These are phyloP conservation scores for Plumapathes pennacea DNA, from an alignment of 92 coral and sea anemone genomes.

Conservation along the genomic window DNA sequence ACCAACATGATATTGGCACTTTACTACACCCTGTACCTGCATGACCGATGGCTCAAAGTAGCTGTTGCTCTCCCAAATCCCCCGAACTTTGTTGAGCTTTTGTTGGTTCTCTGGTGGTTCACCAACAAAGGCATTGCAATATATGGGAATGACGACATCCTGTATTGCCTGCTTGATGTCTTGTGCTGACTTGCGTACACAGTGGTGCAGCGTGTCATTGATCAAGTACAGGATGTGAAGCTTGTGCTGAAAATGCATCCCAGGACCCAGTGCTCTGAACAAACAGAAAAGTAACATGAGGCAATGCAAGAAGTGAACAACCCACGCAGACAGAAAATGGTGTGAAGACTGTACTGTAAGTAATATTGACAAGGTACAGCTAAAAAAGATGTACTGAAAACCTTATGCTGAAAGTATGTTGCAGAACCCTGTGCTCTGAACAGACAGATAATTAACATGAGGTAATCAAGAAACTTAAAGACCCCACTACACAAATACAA, in stretches of 20 bases:
- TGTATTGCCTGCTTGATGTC: conserved; percentile 69
- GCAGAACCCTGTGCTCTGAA: no score
- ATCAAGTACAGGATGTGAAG: conserved; percentile 88
- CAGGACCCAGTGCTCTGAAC: conserved; percentile 77
- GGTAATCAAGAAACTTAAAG: no score
- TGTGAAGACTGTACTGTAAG: no score
- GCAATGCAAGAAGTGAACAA: no score
- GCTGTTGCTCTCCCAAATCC: conserved; percentile 90
- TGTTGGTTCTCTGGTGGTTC: conserved; percentile 83
- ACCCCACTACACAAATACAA: no score
- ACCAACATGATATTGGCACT: no score
- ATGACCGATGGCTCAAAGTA: conserved; percentile 69
- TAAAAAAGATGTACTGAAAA: no score
- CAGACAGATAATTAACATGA: no score
- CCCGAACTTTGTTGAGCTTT: conserved; percentile 77
- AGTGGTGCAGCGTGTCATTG: conserved; percentile 86
- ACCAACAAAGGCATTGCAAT: conserved; percentile 73
- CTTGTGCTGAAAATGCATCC: conserved; percentile 84
- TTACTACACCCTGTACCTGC: no score
- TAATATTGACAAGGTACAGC: no score
- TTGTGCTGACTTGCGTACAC: conserved; percentile 74
- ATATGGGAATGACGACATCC: conserved; percentile 85
- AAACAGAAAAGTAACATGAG: neutral
- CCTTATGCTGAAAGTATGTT: no score
- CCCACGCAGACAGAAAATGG: no score